Percentiles rank a stretch among this genome's conserved stretches.
phyloP scores from a whole-genome alignment of 2,113 vertebrate species.

The Pedionomus torquatus region DNA sequence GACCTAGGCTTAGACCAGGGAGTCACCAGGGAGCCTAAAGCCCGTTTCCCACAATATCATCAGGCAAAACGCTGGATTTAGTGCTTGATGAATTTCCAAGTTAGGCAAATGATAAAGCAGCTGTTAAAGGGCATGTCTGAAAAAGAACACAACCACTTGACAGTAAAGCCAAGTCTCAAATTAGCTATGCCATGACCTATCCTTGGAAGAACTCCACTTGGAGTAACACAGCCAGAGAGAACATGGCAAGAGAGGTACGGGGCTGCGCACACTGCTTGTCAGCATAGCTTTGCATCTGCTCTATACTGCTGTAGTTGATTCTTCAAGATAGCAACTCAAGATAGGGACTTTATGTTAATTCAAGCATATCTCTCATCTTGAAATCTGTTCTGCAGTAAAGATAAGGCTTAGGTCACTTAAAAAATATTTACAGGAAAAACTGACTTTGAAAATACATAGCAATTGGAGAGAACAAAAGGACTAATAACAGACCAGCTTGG shows the following conservation, averaged over 20 bases:
- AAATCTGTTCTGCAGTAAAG: background rate
- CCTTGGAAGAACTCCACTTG: background rate
- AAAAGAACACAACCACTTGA: conserved; percentile 1
- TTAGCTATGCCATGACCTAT: background rate
- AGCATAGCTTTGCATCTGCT: background rate
- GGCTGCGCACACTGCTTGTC: background rate
- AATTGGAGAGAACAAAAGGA: background rate
- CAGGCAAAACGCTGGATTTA: background rate
- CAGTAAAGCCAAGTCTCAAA: conserved; percentile 34
- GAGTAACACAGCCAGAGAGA: background rate
- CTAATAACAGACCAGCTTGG: background rate
- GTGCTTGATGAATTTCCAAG: background rate
- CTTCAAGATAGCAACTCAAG: background rate
- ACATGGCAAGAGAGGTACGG: rapidly evolving
- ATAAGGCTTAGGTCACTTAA: background rate
- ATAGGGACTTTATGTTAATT: background rate
- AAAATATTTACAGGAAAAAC: background rate
- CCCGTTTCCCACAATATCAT: conserved; percentile 18
- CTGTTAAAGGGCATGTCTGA: background rate
- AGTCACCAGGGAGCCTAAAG: conserved; percentile 1
- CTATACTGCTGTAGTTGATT: background rate
- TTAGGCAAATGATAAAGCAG: conserved; percentile 25
- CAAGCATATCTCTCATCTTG: background rate
- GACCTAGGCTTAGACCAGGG: background rate
- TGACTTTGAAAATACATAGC: background rate